Evolutionary conservation across 2,888 invertebrate species (phyloP).

Genomic region (Drosophila melanosoma): DNA sequence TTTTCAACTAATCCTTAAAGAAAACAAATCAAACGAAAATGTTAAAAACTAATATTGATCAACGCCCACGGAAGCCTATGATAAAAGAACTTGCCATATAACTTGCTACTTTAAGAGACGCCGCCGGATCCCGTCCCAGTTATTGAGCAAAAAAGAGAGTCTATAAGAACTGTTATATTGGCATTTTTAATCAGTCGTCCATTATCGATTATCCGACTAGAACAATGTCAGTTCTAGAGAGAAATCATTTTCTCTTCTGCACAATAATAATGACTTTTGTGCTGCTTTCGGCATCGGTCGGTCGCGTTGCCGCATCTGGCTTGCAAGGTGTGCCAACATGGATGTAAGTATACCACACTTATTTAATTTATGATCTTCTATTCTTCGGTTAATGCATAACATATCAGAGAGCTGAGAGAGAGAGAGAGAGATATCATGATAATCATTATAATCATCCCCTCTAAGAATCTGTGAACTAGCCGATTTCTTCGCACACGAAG

Average conservation of each 20-base stretch:
- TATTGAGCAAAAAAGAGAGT: conserved; percentile 10
- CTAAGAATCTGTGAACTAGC: not conserved
- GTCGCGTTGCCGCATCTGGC: conserved; percentile 75
- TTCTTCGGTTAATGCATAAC: not conserved
- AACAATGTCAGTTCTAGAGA: conserved; percentile 83
- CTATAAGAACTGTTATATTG: conserved; percentile 18
- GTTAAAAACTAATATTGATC: conserved; percentile 21
- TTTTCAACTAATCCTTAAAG: not conserved
- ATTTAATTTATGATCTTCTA: not conserved
- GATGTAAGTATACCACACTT: conserved; percentile 81
- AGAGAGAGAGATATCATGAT: not conserved
- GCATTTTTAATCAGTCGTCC: conserved; percentile 16
- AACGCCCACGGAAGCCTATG: conserved; percentile 24
- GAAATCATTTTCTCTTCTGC: conserved; percentile 83
- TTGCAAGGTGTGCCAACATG: conserved; percentile 84
- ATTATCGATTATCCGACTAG: conserved; percentile 22
- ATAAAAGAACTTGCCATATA: conserved; percentile 29
- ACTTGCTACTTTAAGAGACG: conserved; percentile 15
- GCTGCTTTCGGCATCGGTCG: conserved; percentile 76
- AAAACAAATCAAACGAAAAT: conserved; percentile 27
- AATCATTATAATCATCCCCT: not conserved
- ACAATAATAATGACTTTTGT: conserved; percentile 76
- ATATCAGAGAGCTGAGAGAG: not conserved
- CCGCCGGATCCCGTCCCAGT: conserved; percentile 7
- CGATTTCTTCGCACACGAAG: not conserved